A percentile compares a stretch with the other conserved stretches of the same genome.
Conservation (phyloP, 2,113 vertebrate genomes). For the Mustelus asterias region DNA sequence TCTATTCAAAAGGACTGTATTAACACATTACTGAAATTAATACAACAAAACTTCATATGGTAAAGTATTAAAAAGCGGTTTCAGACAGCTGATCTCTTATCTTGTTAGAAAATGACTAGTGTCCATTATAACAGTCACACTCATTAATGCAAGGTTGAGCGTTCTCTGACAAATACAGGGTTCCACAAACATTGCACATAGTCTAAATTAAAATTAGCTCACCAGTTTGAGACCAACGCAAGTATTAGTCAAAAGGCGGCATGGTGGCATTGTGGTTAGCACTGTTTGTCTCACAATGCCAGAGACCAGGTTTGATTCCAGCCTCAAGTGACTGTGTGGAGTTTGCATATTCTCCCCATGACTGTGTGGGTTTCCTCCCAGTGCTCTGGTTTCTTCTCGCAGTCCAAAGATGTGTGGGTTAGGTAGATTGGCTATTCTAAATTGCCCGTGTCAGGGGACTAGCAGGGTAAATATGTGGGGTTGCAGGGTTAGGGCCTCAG, state of each 20-base stretch:
- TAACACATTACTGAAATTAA: not conserved
- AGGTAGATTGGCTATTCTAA: too few species aligned
- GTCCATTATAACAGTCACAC: not conserved
- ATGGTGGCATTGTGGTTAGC: too few species aligned
- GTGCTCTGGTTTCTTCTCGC: too few species aligned
- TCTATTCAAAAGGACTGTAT: not conserved
- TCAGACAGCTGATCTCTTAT: not conserved
- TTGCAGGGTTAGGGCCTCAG: too few species aligned
- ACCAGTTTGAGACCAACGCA: not conserved
- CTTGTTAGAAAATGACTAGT: not conserved
- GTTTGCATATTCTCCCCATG: too few species aligned
- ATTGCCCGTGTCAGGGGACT: too few species aligned
- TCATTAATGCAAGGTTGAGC: not conserved
- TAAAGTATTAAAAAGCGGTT: not conserved
- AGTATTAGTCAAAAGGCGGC: not conserved
- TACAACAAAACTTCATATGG: not conserved
- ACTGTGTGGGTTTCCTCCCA: too few species aligned
- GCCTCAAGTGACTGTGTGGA: too few species aligned
- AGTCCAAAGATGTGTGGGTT: too few species aligned
- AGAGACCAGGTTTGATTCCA: too few species aligned
- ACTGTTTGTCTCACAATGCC: too few species aligned
- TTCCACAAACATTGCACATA: not conserved
- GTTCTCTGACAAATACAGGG: not conserved
- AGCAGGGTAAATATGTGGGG: too few species aligned
- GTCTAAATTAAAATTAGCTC: not conserved